A percentile compares a stretch with the other conserved stretches of the same genome.
These are phyloP conservation scores for Tangara arthus DNA, from an alignment of 2,797 vertebrate species.

Conservation along the genomic window DNA sequence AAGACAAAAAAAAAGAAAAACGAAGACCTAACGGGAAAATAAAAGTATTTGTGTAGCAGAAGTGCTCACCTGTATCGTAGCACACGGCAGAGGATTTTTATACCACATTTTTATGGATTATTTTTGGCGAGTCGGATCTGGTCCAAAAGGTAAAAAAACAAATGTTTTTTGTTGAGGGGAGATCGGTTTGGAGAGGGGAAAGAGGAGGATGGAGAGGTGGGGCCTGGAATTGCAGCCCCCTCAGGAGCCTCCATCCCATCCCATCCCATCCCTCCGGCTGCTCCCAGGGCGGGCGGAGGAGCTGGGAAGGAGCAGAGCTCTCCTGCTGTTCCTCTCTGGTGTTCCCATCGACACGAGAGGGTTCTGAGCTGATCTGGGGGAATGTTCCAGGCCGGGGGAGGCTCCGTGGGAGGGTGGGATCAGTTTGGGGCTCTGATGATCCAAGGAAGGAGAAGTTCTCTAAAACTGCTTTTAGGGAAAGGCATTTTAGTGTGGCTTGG, in stretches of 20 bases:
- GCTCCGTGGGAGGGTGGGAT: not conserved
- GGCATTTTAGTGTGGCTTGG: not conserved
- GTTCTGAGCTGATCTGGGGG: accelerated
- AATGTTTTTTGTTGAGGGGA: not conserved
- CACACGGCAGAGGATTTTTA: slow-evolving; percentile 73
- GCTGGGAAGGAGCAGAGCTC: not conserved
- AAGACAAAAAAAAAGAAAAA: too few relatives aligned
- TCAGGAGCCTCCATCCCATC: not conserved
- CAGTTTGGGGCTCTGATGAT: accelerated
- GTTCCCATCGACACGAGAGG: accelerated
- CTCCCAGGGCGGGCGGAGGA: accelerated
- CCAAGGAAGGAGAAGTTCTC: not conserved
- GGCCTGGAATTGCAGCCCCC: too few relatives aligned
- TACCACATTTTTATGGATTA: slow-evolving; percentile 72
- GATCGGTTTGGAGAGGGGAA: not conserved
- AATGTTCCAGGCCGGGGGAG: accelerated
- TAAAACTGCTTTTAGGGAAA: not conserved
- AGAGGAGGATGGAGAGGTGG: not conserved
- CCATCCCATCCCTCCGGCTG: not conserved
- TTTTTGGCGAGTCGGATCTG: slow-evolving; percentile 59
- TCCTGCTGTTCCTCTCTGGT: not conserved
- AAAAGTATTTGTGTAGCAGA: not conserved
- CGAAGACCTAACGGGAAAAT: not conserved
- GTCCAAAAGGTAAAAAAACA: not conserved
- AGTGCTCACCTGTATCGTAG: slow-evolving; percentile 41